Base-by-base conservation (phyloP, 92 coral and sea anemone species). In the Diadumene lineata region DNA sequence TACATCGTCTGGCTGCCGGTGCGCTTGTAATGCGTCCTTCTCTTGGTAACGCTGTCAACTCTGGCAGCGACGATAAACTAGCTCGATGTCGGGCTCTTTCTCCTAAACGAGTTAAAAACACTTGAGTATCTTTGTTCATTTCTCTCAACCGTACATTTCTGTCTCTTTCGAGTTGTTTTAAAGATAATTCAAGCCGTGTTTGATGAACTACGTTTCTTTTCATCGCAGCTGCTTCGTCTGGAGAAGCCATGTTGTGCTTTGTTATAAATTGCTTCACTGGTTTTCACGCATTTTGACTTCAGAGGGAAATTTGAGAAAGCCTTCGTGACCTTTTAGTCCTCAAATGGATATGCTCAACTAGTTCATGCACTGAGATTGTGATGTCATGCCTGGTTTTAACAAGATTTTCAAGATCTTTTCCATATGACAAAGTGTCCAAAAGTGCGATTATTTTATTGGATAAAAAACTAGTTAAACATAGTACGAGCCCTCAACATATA, bases 151-250 rank as follows among this genome's bases (percentile, higher is more conserved):
- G 77, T 18, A 86, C 82, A 51, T 43, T 64, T 63, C 78, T 81
- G 58, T 91, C 93, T 28, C 79, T 79, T 60, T 91, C 97, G 2
- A 91, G 93, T 66, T 91, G 97, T 51, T 64, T 89, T 0, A 91
- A 87, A 34, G 87, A 86, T 17, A 91, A 80, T 66, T 81, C 71
- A 19, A 91, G 61, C 19, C 90, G 84, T 7, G 97, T 91, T 31
- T 91, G 97, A 56, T 91, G 93, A 43, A 91, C 97, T 21, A 79
- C 34, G 64, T 91, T 91, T 28, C 93, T 72, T 78, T 82, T 88
- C 51, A 88, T 69, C 3, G 97, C 97, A 27, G 88, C 82, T 4
- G 87, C 86, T 72, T 91, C 93, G 90, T 91, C 97, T 32, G 87
- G 56, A 0, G 97, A 91, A 34, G 97, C 80, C 79, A 76, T 79